Percentiles rank a stretch among this genome's conserved stretches.
phyloP scores from a whole-genome alignment of 1,140 invertebrate species.

The Bombus breviceps region DNA sequence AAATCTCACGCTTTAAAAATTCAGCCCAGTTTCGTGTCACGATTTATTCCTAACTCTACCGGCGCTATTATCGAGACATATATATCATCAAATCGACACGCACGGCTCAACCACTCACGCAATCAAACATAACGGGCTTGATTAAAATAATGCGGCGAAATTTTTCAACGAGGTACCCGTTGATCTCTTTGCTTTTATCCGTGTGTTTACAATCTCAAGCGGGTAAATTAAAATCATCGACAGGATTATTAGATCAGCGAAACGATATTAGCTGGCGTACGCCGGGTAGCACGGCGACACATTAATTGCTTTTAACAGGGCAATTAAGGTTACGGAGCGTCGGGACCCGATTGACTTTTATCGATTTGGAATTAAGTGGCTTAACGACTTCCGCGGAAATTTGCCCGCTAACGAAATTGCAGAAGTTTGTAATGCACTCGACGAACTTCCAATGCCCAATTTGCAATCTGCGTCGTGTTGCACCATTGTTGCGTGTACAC shows the following conservation, averaged over 20 bases:
- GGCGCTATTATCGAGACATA: no score
- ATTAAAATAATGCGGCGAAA: not conserved
- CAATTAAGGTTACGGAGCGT: constrained; percentile 40
- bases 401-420: constrained; percentile 41
- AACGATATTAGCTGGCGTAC: not conserved
- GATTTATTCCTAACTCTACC: no score
- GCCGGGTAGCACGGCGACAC: not conserved
- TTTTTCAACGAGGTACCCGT: not conserved
- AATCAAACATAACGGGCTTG: no score
- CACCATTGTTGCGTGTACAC: constrained; percentile 8
- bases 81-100: no score
- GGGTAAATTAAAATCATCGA: constrained; percentile 12
- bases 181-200: not conserved
- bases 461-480: constrained; percentile 3
- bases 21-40: no score
- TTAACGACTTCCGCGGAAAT: constrained; percentile 11
- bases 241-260: constrained; percentile 4
- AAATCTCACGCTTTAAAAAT: no score
- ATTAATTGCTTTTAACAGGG: constrained; percentile 55
- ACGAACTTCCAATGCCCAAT: constrained; percentile 1
- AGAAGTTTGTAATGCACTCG: constrained; percentile 32
- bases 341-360: constrained; percentile 49
- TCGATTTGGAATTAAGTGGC: constrained; percentile 56
- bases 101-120: no score
- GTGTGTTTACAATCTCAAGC: constrained; percentile 8